phyloP scores from a whole-genome alignment of 2,888 invertebrate genomes.

The Subacronicta megacephala region DNA sequence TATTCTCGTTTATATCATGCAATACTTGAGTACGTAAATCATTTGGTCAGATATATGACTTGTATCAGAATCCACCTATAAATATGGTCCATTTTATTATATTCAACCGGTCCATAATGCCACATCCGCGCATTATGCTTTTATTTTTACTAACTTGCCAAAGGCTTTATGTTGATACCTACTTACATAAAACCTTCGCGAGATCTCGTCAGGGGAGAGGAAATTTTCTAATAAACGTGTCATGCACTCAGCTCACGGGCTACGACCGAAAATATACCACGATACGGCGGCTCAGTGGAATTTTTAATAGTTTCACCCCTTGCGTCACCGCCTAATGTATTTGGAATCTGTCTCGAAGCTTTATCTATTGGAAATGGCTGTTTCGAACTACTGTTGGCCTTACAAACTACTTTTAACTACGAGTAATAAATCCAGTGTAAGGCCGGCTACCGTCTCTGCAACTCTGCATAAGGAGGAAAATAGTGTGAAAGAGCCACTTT shows the following conservation, averaged over 20 bases:
- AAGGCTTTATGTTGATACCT: conserved; percentile 46
- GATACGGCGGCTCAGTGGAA: conserved; percentile 74
- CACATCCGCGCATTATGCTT: conserved; percentile 13
- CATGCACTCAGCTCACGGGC: conserved; percentile 74
- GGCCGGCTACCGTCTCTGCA: conserved; percentile 75
- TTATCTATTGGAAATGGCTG: conserved; percentile 88
- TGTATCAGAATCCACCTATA: not conserved
- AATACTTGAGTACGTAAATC: too few species aligned
- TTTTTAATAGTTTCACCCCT: conserved; percentile 85
- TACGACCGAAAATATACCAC: conserved; percentile 66
- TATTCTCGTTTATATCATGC: too few species aligned
- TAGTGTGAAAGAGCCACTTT: conserved; percentile 56
- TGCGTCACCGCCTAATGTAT: conserved; percentile 84
- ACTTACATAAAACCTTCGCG: conserved; percentile 53
- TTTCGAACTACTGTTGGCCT: conserved; percentile 86
- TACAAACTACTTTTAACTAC: conserved; percentile 87
- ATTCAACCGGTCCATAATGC: not conserved
- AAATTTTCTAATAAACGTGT: conserved; percentile 80
- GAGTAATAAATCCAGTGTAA: conserved; percentile 86
- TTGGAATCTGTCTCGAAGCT: conserved; percentile 87
- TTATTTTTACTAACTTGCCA: conserved; percentile 41
- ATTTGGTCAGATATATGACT: too few species aligned
- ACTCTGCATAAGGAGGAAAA: conserved; percentile 78
- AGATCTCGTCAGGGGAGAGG: conserved; percentile 55
- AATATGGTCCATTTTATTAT: not conserved